These are phyloP conservation scores for Plutella xylostella DNA, from an alignment of 2,888 invertebrate genomes.

Conservation along the genomic window DNA sequence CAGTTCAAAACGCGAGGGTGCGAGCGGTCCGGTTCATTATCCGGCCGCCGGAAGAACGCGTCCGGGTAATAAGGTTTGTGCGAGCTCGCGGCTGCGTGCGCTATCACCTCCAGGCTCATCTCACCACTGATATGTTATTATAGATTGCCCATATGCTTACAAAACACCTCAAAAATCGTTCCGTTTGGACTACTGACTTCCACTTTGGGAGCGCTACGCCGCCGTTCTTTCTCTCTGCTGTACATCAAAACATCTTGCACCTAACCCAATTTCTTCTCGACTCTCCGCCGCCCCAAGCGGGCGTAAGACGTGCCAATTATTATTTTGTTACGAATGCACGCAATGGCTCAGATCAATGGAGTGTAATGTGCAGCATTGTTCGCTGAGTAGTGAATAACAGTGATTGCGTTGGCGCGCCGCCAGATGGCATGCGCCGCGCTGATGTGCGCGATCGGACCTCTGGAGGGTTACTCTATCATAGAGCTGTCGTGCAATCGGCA, in stretches of 20 bases:
- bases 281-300: not conserved
- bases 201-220: too few relatives aligned
- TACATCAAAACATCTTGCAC: too few relatives aligned
- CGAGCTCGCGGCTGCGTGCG: slow-evolving; percentile 55
- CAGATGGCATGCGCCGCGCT: slow-evolving; percentile 58
- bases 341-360: slow-evolving; percentile 7
- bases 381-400: slow-evolving; percentile 60
- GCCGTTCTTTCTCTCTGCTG: too few relatives aligned
- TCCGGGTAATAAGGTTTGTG: slow-evolving; percentile 61
- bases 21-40: slow-evolving; percentile 33
- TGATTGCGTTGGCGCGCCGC: slow-evolving; percentile 64
- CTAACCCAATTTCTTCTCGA: slow-evolving; percentile 54
- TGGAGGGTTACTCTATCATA: too few relatives aligned
- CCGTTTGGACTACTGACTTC: too few relatives aligned
- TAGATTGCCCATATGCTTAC: too few relatives aligned
- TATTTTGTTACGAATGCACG: slow-evolving; percentile 2
- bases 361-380: slow-evolving; percentile 15
- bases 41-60: slow-evolving; percentile 44
- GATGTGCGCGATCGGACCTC: slow-evolving; percentile 34
- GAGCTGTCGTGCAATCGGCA: too few relatives aligned
- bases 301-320: slow-evolving; percentile 1
- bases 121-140: too few relatives aligned
- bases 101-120: too few relatives aligned
- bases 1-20: slow-evolving; percentile 44
- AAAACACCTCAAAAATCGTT: too few relatives aligned